A percentile compares a stretch with the other conserved stretches of the same genome.
Conservation (phyloP, 2,113 vertebrate genomes). For the Pollimyrus isidori region DNA sequence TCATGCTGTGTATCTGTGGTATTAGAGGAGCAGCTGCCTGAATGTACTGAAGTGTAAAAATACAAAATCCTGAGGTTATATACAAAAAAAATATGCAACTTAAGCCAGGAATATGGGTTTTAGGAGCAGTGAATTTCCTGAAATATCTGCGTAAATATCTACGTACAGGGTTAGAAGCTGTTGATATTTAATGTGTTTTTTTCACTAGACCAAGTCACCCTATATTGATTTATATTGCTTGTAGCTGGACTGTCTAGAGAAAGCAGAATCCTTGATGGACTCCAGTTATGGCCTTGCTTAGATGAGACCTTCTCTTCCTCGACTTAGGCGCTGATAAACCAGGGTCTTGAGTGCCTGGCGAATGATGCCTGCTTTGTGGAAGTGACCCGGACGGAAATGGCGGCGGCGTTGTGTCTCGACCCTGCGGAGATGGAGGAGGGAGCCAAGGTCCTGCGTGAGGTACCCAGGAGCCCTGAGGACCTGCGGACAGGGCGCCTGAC, state of each 20-base stretch:
- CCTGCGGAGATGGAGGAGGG: constrained; percentile 59
- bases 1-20: too few species aligned
- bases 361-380: constrained; percentile 58
- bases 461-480: constrained; percentile 37
- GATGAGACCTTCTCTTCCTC: neutral
- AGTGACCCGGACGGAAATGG: constrained; percentile 63
- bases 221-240: neutral
- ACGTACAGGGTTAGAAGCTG: neutral
- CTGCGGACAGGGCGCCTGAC: constrained; percentile 44
- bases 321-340: constrained; percentile 64
- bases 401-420: constrained; percentile 62
- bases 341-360: constrained; percentile 61
- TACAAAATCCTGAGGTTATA: too few species aligned
- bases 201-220: neutral
- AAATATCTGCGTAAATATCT: neutral
- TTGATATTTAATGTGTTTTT: neutral
- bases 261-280: neutral
- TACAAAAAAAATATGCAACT: too few species aligned
- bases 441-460: constrained; percentile 58
- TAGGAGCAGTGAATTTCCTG: neutral
- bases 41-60: neutral
- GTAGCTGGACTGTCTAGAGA: neutral
- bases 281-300: neutral
- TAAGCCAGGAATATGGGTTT: neutral
- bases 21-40: neutral